Evolutionary conservation across 1,140 invertebrate species (phyloP).

Genomic region (Microplitis demolitor): DNA sequence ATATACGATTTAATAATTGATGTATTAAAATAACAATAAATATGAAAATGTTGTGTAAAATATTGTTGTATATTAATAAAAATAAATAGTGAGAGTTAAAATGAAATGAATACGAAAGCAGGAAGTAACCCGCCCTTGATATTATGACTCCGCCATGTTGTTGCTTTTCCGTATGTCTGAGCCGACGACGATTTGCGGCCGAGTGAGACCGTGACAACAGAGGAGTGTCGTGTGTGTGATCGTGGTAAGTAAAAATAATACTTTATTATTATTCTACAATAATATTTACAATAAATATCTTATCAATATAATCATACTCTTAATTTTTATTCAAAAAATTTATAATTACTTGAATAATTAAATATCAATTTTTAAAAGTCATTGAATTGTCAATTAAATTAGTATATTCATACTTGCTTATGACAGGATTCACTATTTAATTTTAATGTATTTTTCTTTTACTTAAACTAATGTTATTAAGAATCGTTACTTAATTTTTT

Average conservation of each 20-base stretch:
- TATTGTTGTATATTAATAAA: neutral
- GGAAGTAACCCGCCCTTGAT: conserved; percentile 45
- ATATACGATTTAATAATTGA: too few relatives aligned
- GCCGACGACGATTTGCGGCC: conserved; percentile 3
- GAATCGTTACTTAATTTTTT: neutral
- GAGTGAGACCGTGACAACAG: neutral
- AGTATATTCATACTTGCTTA: neutral
- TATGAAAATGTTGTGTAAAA: neutral
- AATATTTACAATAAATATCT: neutral
- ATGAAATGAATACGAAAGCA: neutral
- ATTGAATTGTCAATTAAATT: neutral
- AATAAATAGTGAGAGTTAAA: neutral
- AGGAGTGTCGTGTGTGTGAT: conserved; percentile 4
- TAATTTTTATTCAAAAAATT: too few relatives aligned
- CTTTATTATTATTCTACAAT: neutral
- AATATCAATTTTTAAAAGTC: neutral
- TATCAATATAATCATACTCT: too few relatives aligned
- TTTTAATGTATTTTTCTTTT: neutral
- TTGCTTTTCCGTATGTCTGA: conserved; percentile 32
- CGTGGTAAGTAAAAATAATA: neutral
- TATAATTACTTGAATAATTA: too few relatives aligned
- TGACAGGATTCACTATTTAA: conserved; percentile 10
- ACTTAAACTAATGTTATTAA: neutral
- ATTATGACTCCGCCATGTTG: conserved; percentile 37
- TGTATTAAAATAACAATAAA: too few relatives aligned